Conservation (phyloP, 2,113 vertebrate species). For the Ctenomys sociabilis region DNA sequence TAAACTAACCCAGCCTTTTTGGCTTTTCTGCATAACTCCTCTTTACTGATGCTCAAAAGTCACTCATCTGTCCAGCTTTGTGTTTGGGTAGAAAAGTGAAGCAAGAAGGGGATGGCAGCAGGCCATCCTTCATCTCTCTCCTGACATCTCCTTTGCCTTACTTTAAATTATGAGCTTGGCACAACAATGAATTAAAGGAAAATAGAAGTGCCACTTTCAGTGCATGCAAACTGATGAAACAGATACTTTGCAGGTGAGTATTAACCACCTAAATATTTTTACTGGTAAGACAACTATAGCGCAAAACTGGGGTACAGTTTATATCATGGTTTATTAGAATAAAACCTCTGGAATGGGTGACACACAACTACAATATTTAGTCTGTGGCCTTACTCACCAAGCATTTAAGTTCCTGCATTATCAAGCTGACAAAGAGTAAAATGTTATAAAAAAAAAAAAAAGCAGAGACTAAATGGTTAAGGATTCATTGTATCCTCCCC, state of each 20-base stretch:
- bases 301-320: neutral
- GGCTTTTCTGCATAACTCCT: neutral
- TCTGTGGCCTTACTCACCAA: neutral
- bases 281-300: neutral
- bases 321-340: neutral
- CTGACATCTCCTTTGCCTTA: neutral
- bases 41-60: neutral
- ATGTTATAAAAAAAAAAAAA: neutral
- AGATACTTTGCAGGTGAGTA: neutral
- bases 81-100: neutral
- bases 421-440: neutral
- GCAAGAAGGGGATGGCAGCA: neutral
- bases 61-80: neutral
- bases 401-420: neutral
- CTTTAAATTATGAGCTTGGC: neutral
- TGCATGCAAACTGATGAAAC: conserved; percentile 7
- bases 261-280: conserved; percentile 1
- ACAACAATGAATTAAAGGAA: neutral
- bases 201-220: neutral
- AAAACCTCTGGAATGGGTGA: neutral
- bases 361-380: neutral
- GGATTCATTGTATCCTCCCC: neutral
- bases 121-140: neutral
- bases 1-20: neutral
- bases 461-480: neutral